These are phyloP conservation scores for Chiloscyllium punctatum DNA, from an alignment of 2,797 vertebrate genomes.

Conservation along the genomic window DNA sequence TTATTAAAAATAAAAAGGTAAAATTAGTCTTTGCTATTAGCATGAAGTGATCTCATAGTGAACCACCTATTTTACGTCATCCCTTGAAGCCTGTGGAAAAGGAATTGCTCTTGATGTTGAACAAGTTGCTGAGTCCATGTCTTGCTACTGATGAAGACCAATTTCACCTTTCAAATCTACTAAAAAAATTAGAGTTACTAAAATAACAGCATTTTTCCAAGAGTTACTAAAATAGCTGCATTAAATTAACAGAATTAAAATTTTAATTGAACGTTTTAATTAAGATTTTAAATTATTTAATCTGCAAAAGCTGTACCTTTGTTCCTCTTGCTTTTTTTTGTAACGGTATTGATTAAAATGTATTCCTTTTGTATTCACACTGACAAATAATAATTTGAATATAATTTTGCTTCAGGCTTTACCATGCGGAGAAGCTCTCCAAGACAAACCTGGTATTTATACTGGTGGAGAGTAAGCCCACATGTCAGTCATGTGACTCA, in stretches of 20 bases:
- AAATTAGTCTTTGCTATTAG: neutral
- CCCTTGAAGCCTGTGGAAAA: neutral
- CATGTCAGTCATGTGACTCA: constrained; percentile 84
- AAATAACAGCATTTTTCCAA: neutral
- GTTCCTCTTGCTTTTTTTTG: neutral
- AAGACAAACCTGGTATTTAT: constrained; percentile 95
- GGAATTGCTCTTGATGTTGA: neutral
- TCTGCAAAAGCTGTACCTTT: neutral
- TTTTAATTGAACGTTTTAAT: neutral
- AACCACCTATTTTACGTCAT: neutral
- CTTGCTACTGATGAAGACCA: neutral
- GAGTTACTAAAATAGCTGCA: neutral
- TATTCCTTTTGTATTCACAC: neutral
- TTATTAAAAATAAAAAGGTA: neutral
- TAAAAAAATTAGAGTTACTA: neutral
- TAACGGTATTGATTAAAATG: neutral
- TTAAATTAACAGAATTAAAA: neutral
- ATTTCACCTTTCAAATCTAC: neutral
- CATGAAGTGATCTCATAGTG: neutral
- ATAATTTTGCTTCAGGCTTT: constrained; percentile 70
- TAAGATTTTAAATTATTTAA: neutral
- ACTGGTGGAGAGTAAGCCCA: constrained; percentile 85
- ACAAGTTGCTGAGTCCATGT: neutral
- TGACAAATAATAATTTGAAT: neutral
- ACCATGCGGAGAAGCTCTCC: constrained; percentile 87